Base-by-base conservation (phyloP, 2,113 vertebrate genomes). In the Microcebus griseorufus region DNA sequence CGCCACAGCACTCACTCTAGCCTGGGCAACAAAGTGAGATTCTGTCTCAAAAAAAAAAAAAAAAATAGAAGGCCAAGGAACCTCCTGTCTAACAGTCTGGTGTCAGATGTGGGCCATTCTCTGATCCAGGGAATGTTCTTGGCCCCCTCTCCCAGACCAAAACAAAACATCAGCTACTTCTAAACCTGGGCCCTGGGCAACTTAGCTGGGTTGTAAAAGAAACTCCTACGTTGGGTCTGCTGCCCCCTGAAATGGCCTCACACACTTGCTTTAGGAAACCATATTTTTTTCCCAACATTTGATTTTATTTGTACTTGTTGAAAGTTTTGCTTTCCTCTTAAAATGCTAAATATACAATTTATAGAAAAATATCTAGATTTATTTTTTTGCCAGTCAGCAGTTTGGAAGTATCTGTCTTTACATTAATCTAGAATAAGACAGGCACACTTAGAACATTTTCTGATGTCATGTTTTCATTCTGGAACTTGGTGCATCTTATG, bases 301-400 rank as follows among this genome's bases (percentile, higher is more conserved):
- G 84, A 78, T 91, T 86, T 85, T 89, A n/a, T 75, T 80, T 73
- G 42, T 73, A 82, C 55, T 84, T 88, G 18, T 70, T 76, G 9
- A 75, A 80, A 80, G 42, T 62, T 92, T 88, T 73, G 1, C 60
- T 95, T 94, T 78, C 17, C 39, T 94, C 85, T 78, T 82, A 79
- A 82, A 94, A 89, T 53, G 23, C 62, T 55, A 64, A 73, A 23
- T 83, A 60, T 79, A 53, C 9, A 86, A 45, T 34, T 55, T 65
- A 51, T 69, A 45, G 48, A 60, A 65, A 94, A 73, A 83, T 20
- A 51, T 25, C 23, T 62, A 62, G 83, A 48, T 79, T 92, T 76
- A 5, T 32, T 58, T 82, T 67, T 87, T n/a, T n/a, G 4, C 80
- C 48, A 45, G n/a, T 73, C 69, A 83, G 37, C 20, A 39, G 58